These are phyloP conservation scores for Epinephelus lanceolatus DNA, from an alignment of 2,113 vertebrate genomes.

Conservation along the genomic window DNA sequence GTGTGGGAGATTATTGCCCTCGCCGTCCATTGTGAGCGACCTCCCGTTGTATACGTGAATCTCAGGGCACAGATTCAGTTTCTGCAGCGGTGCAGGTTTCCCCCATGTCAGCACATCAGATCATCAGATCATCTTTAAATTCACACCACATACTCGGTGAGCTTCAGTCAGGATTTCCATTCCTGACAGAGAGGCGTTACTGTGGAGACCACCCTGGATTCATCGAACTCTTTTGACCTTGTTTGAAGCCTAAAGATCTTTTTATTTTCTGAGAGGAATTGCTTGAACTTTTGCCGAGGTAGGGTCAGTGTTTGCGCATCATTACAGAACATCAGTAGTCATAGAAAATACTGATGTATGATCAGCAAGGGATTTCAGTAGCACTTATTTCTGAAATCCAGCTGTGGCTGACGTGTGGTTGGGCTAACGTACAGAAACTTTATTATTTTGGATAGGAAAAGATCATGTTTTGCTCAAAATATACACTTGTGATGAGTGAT, in stretches of 20 bases:
- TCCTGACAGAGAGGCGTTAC: constrained; percentile 40
- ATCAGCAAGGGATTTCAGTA: neutral
- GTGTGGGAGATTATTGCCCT: constrained; percentile 25
- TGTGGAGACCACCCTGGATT: constrained; percentile 52
- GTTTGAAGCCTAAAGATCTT: constrained; percentile 42
- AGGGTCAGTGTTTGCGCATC: constrained; percentile 43
- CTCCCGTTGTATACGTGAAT: constrained; percentile 20
- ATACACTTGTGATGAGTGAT: no score
- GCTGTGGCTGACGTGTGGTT: no score
- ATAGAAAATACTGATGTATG: constrained; percentile 15
- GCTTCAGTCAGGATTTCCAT: constrained; percentile 57
- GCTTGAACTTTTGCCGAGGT: constrained; percentile 44
- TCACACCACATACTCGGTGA: constrained; percentile 59
- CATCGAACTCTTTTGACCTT: constrained; percentile 40
- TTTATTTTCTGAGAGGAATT: constrained; percentile 48
- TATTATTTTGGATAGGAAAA: no score
- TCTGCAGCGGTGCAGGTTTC: constrained; percentile 67
- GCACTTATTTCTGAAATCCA: no score
- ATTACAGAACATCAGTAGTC: neutral
- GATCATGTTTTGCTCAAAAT: no score
- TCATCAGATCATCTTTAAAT: constrained; percentile 74
- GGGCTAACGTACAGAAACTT: no score
- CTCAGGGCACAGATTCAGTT: constrained; percentile 24
- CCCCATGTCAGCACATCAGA: constrained; percentile 47
- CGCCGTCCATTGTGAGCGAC: neutral